phyloP scores from a whole-genome alignment of 2,888 invertebrate genomes.

The Drosophila macrospina region DNA sequence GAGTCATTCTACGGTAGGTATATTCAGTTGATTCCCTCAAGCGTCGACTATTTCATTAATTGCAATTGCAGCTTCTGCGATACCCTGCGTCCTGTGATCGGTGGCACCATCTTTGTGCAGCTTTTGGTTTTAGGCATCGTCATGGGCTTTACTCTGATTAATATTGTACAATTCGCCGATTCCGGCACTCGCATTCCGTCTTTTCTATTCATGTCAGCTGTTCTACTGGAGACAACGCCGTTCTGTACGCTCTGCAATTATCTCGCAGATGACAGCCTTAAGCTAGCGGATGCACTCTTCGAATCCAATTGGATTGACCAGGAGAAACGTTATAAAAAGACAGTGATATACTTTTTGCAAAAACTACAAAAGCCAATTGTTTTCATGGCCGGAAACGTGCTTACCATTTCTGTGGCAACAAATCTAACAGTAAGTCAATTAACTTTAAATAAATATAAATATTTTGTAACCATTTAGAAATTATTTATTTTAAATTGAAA shows the following conservation, averaged over 20 bases:
- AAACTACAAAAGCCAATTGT: constrained; percentile 69
- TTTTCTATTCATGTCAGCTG: constrained; percentile 53
- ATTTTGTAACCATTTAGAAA: background rate
- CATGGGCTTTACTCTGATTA: constrained; percentile 68
- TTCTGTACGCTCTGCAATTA: constrained; percentile 74
- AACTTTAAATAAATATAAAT: background rate
- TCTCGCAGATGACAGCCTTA: constrained; percentile 65
- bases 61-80: constrained; percentile 60
- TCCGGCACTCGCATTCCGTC: constrained; percentile 62
- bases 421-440: constrained; percentile 67
- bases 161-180: constrained; percentile 66
- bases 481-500: background rate
- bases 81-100: constrained; percentile 66
- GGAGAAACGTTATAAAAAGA: constrained; percentile 59
- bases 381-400: constrained; percentile 73
- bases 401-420: constrained; percentile 72
- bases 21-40: background rate
- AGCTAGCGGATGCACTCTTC: constrained; percentile 68
- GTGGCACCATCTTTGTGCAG: constrained; percentile 76
- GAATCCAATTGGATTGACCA: constrained; percentile 75
- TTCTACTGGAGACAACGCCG: constrained; percentile 72
- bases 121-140: constrained; percentile 70
- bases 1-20: constrained; percentile 63
- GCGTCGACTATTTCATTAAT: background rate
- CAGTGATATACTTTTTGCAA: constrained; percentile 64